Evolutionary conservation across 2,888 invertebrate genomes (phyloP), one percentile per base, ranked within the genome.

Genomic region (Hirtodrosophila trivittata): DNA sequence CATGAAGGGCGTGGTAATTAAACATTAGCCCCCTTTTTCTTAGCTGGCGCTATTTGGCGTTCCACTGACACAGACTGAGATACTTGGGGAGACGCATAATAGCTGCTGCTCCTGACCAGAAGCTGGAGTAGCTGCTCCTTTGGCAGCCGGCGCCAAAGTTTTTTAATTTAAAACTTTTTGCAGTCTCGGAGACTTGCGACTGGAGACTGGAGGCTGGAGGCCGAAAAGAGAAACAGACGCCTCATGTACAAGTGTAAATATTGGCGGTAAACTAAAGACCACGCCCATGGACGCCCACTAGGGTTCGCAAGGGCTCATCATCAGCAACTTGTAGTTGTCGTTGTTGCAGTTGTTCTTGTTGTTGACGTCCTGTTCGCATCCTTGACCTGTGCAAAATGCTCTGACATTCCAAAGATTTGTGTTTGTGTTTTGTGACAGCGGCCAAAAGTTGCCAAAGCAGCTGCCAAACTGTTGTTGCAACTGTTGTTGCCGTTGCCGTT

Each of bases 111-210:
- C 41, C 55, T 45, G 57, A 28, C 46, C 38, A 37, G 49, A 16
- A 39, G 26, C 39, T 51, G 25, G 33, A 65, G 38, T 45, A 47
- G 55, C 64, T 74, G 65, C 28, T 55, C 63, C 70, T 68, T 72
- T 74, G 59, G 58, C 74, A 73, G 71, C 32, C 71, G 71, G 65
- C 72, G 81, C 65, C 81, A 87, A 86, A 86, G 81, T 84, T 86
- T 87, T 87, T 87, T 86, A 86, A 86, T 86, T 86, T 86, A 84
- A 87, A 87, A 86, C 75, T 87, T 87, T 68, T 65, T 43, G 52
- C 67, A 42, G 65, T 62, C 70, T 56, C 57, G 47, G 28, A 73
- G 54, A 56, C 63, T 67, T 63, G 64, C 28, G 63, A 57, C 42
- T 50, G 38, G 52, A 14, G 33, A 54, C 35, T 14, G 12, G 13